Base-by-base conservation (phyloP, 2,888 invertebrate species). In the Zygothrica quintamaculata region DNA sequence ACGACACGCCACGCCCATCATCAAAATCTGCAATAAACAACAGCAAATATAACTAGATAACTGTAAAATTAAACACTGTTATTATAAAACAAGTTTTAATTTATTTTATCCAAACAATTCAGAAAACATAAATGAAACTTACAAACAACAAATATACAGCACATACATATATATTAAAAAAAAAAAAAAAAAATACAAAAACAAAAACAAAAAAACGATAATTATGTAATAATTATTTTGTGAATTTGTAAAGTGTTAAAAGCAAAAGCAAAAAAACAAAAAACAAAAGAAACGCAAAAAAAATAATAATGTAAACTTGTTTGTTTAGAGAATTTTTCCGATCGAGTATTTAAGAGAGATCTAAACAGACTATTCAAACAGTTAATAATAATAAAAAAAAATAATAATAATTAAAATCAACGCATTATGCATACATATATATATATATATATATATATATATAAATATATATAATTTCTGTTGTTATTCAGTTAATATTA, bases 161-260 rank as follows among this genome's bases (percentile, higher is more conserved):
- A 29, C 44, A 37, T 33, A 46, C 50, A 59, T 44, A 71, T 37
- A 60, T 68, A 53, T 60, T n/a, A n/a, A n/a, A n/a, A n/a, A n/a
- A n/a, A n/a, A n/a, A n/a, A n/a, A n/a, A n/a, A n/a, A n/a, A n/a
- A 53, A 53, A 37, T 50, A 56, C 50, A 44, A 15, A 13, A 51
- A 43, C 36, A 1, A 46, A 13, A 11, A 39, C 15, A 18, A 40
- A 31, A 34, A 26, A 69, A 57, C 69, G 36, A 74, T 75, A 75
- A 75, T 81, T 77, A 77, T 71, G 46, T 61, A 81, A 72, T 72
- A 81, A 81, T 79, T 84, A 77, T 77, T 72, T 79, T 79, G 78
- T 80, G 72, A 79, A 84, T 43, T 52, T 64, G 69, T 71, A 68
- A 44, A 33, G 36, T 69, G 71, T 69, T 71, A 59, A 62, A 37